A percentile compares a stretch with the other conserved stretches of the same genome.
These are phyloP conservation scores for Mobula hypostoma DNA, from an alignment of 2,113 vertebrate species.

Conservation along the genomic window DNA sequence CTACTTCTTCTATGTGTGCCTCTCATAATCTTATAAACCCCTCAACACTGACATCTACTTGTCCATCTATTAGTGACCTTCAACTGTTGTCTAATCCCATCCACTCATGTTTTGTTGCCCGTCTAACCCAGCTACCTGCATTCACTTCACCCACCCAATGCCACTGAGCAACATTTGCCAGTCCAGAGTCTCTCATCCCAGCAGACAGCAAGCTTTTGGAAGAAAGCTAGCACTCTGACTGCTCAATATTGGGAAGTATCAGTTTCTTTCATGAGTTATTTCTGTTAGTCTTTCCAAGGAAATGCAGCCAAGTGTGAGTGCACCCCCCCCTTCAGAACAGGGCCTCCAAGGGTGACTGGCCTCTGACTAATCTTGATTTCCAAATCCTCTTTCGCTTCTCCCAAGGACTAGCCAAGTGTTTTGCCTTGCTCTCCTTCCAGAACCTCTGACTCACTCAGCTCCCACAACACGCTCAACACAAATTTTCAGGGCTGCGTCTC, in stretches of 20 bases:
- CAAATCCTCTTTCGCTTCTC: background rate
- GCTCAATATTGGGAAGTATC: background rate
- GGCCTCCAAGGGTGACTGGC: background rate
- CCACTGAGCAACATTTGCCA: background rate
- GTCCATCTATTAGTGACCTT: background rate
- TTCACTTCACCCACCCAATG: background rate
- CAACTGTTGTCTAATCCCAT: background rate
- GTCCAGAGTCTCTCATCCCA: background rate
- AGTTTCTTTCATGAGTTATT: background rate
- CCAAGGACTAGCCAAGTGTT: background rate
- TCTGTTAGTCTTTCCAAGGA: background rate
- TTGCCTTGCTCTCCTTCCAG: background rate
- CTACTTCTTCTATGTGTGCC: too few species aligned
- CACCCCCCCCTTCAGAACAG: background rate
- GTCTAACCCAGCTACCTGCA: background rate
- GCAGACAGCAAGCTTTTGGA: background rate
- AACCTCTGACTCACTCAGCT: background rate
- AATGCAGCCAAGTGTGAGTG: background rate
- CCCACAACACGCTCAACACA: background rate
- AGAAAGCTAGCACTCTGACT: background rate
- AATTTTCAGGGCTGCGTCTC: too few species aligned
- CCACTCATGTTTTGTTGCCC: background rate
- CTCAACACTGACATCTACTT: background rate
- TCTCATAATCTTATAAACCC: too few species aligned
- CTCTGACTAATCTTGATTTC: conserved; percentile 1